phyloP scores from a whole-genome alignment of 2,113 vertebrate species.

The Cephalopterus ornatus region DNA sequence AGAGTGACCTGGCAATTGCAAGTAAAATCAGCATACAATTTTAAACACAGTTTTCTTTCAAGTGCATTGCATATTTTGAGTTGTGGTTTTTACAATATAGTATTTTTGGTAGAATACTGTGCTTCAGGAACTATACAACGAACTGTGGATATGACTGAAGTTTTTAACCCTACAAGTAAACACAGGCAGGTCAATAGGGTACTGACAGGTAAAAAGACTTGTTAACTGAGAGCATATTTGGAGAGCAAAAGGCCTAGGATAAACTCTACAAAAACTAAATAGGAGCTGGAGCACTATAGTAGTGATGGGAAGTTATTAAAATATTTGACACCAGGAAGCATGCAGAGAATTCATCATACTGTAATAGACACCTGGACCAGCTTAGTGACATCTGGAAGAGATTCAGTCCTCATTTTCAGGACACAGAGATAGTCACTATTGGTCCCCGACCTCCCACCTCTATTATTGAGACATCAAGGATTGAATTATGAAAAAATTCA shows the following conservation, averaged over 20 bases:
- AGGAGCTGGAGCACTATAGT: background rate
- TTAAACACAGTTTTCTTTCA: background rate
- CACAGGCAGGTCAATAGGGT: background rate
- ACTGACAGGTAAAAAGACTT: background rate
- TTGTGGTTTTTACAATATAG: background rate
- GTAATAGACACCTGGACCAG: background rate
- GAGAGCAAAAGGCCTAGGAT: background rate
- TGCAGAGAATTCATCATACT: background rate
- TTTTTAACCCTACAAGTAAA: background rate
- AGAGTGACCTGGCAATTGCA: background rate
- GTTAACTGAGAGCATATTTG: background rate
- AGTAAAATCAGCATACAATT: background rate
- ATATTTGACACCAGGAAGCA: background rate
- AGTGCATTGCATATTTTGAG: background rate
- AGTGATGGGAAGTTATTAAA: background rate
- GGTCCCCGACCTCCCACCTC: background rate
- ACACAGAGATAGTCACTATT: background rate
- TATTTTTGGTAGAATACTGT: background rate
- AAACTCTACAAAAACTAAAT: background rate
- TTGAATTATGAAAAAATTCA: background rate
- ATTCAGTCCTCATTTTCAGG: background rate
- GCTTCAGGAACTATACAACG: background rate
- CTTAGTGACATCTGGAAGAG: background rate
- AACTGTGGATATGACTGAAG: background rate
- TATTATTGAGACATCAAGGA: background rate